Evolutionary conservation across 2,113 vertebrate species (phyloP).

Genomic region (Podocnemis expansa): DNA sequence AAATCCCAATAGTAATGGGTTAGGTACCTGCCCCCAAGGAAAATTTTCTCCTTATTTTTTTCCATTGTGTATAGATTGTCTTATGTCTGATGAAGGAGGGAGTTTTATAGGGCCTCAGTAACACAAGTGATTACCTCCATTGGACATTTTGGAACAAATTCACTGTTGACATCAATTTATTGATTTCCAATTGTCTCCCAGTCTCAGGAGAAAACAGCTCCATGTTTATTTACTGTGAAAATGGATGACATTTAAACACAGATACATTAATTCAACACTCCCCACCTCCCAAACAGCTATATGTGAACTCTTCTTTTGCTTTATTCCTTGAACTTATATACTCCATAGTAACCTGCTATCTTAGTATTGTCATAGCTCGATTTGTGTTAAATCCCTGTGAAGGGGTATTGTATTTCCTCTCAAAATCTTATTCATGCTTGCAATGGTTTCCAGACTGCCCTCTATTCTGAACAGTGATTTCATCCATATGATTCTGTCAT

Average conservation of each 20-base stretch:
- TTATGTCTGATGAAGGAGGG: neutral
- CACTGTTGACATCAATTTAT: neutral
- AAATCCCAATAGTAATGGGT: neutral
- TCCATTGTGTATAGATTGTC: neutral
- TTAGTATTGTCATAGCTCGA: rapidly evolving
- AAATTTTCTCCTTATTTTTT: neutral
- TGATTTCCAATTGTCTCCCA: neutral
- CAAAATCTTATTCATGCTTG: neutral
- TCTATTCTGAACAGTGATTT: neutral
- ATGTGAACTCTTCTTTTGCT: neutral
- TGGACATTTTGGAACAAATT: neutral
- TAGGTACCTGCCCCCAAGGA: neutral
- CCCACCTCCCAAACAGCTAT: neutral
- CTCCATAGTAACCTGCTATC: neutral
- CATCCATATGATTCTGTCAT: constrained; percentile 27
- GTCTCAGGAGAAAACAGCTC: neutral
- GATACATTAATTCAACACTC: neutral
- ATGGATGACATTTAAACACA: rapidly evolving
- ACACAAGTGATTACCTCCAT: neutral
- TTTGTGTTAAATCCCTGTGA: neutral
- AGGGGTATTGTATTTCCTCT: neutral
- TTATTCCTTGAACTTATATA: neutral
- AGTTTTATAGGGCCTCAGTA: neutral
- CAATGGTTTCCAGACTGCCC: neutral
- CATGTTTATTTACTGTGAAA: neutral